These are phyloP conservation scores for Psittacula derbiana DNA, from an alignment of 2,797 vertebrate genomes.

Conservation along the genomic window DNA sequence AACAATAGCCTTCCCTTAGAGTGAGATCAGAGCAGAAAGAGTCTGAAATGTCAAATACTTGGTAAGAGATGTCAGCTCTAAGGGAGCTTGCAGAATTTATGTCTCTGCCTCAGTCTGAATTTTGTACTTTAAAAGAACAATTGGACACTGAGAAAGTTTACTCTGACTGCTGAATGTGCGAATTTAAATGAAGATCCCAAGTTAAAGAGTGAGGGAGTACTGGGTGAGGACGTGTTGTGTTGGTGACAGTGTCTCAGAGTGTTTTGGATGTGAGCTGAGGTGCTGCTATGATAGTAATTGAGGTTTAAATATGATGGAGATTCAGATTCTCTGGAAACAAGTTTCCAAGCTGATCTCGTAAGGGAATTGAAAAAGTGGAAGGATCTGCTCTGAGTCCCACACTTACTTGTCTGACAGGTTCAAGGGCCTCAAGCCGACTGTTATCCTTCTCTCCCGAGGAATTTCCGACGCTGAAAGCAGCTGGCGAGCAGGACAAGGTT, in stretches of 20 bases:
- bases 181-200: neutral
- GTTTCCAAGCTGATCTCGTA: neutral
- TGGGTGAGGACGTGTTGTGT: neutral
- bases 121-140: neutral
- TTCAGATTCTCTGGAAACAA: neutral
- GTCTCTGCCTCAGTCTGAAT: neutral
- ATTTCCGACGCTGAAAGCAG: conserved; percentile 99
- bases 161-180: neutral
- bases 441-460: conserved; percentile 99
- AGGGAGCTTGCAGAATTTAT: neutral
- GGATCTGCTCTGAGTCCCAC: neutral
- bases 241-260: neutral
- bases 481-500: conserved; percentile 99
- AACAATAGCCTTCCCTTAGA: neutral
- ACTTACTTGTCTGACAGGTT: conserved; percentile 82
- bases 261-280: conserved; percentile 2
- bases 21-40: neutral
- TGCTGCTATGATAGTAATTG: neutral
- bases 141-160: conserved; percentile 12
- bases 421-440: conserved; percentile 99
- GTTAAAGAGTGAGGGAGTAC: neutral
- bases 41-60: neutral
- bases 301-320: neutral
- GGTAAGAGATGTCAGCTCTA: neutral
- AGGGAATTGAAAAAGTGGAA: neutral